Evolutionary conservation across 2,888 invertebrate genomes (phyloP).

Genomic region (Drosophila longiperda): DNA sequence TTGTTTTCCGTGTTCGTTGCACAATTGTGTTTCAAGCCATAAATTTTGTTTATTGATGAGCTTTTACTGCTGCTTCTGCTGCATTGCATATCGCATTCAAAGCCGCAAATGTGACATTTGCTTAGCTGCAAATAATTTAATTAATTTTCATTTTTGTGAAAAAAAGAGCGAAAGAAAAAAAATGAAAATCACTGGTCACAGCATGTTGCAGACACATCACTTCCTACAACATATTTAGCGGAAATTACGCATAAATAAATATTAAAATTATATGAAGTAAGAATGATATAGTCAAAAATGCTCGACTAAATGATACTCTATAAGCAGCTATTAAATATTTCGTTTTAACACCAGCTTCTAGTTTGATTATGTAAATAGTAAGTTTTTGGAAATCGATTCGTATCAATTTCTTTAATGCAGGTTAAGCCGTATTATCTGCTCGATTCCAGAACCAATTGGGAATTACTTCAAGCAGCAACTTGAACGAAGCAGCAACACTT

Average conservation of each 20-base stretch:
- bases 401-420: background rate
- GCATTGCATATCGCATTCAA: conserved; percentile 1
- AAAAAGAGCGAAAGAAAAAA: conserved; percentile 8
- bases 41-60: conserved; percentile 73
- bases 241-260: background rate
- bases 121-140: conserved; percentile 65
- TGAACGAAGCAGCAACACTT: no score
- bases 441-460: no score
- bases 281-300: background rate
- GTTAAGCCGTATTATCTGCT: no score
- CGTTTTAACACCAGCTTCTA: background rate
- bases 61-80: conserved; percentile 34
- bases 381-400: background rate
- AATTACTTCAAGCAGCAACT: no score
- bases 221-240: conserved; percentile 44
- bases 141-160: conserved; percentile 55
- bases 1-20: conserved; percentile 33
- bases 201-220: conserved; percentile 50
- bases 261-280: background rate
- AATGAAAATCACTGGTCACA: conserved; percentile 21
- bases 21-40: conserved; percentile 62
- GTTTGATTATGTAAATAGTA: background rate
- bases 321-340: background rate
- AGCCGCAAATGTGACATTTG: conserved; percentile 54
- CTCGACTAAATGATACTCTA: background rate